These are phyloP conservation scores for Pammene aurita DNA, from an alignment of 2,888 invertebrate species.

Conservation along the genomic window DNA sequence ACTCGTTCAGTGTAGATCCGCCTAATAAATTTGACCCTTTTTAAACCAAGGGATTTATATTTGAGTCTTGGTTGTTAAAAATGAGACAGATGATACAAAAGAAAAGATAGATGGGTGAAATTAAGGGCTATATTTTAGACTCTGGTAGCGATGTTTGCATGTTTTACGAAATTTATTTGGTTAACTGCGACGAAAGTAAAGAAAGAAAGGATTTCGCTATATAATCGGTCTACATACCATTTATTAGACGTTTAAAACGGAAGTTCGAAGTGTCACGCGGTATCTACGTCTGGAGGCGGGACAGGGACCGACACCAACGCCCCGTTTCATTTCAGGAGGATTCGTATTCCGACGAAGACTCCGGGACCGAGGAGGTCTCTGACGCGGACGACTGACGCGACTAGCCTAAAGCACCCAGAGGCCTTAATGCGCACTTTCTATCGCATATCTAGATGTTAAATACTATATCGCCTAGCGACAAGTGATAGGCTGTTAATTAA, in stretches of 20 bases:
- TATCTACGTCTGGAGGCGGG: conserved; percentile 68
- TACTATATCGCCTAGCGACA: conserved; percentile 55
- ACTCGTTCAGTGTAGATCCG: no score
- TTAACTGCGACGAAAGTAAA: no score
- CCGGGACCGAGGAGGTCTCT: conserved; percentile 78
- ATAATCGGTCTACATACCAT: background rate
- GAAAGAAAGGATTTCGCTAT: no score
- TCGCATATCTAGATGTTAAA: conserved; percentile 63
- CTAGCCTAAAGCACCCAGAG: conserved; percentile 13
- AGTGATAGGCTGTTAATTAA: conserved; percentile 52
- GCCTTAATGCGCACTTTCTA: conserved; percentile 51
- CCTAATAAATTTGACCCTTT: no score
- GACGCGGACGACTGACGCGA: conserved; percentile 74
- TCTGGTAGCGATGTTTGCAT: no score
- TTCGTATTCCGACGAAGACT: conserved; percentile 79
- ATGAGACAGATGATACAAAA: no score
- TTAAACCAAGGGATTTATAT: no score
- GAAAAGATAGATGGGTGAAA: no score
- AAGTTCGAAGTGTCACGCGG: conserved; percentile 38
- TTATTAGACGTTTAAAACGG: background rate
- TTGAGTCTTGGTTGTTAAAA: no score
- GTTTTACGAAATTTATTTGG: no score
- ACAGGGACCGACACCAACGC: conserved; percentile 63
- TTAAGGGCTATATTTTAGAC: no score
- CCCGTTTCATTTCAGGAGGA: conserved; percentile 81